Evolutionary conservation across 2,113 vertebrate genomes (phyloP), one percentile per base, ranked within the genome.

Genomic region (Gadus macrocephalus): DNA sequence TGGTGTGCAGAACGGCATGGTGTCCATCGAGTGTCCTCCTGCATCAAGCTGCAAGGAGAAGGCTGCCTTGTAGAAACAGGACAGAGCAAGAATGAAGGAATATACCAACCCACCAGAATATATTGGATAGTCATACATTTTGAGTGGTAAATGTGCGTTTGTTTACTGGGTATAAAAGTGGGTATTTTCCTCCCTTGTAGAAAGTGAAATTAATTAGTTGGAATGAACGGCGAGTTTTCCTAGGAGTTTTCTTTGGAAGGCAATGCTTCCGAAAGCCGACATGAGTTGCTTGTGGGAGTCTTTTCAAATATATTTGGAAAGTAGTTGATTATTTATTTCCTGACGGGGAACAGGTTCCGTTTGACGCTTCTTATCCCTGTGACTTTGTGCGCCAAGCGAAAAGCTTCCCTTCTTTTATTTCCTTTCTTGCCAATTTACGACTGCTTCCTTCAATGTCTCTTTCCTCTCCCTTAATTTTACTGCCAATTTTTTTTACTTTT

Each of bases 361-460:
- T 65, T 35, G 31, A 65, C 64, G 4, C 64, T 12, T 65, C 14
- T 61, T 65, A 62, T 62, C 67, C 38, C 19, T 20, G 31, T 49
- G 14, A 62, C 17, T 66, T 38, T 15, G 56, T 49, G 68, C 35
- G 35, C 73, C 68, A 64, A 75, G 71, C 67, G 53, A 63, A 73
- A 74, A 61, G 56, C 69, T 58, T 35, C 31, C 6, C 61, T 70
- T 15, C 62, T 65, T 2, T 38, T 64, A 62, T 58, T 69, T 63
- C 73, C 77, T 67, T 60, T 73, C 55, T 16, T 60, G 67, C 82
- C 75, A 74, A 76, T 68, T 77, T 71, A 66, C 77, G 68, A 78
- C 78, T 77, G 55, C 72, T 75, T 67, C 64, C 64, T 67, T 19
- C 64, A 74, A 63, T 68, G 22, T n/a, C 64, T 71, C 66, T 15